Conservation (phyloP, 2,113 vertebrate species). For the Sakesphorus luctuosus region DNA sequence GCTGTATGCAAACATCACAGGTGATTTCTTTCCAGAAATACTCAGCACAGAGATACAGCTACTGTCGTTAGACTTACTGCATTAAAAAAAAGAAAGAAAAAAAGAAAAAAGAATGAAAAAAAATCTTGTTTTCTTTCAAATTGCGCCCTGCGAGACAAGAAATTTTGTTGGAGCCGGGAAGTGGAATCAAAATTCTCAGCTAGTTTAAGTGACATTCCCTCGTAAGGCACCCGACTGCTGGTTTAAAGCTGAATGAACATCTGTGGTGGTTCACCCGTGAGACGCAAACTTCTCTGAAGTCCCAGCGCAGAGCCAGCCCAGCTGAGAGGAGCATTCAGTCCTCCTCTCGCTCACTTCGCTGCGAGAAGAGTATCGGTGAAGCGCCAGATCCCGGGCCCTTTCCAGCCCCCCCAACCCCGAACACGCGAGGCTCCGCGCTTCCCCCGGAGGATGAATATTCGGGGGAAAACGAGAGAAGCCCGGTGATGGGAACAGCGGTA, state of each 20-base stretch:
- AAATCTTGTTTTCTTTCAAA: neutral
- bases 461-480: no score
- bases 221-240: neutral
- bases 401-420: neutral
- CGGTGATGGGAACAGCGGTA: neutral
- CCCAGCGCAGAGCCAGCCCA: neutral
- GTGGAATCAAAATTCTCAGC: neutral
- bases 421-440: neutral
- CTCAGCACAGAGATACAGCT: neutral
- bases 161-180: neutral
- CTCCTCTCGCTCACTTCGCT: neutral
- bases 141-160: neutral
- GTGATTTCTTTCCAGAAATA: neutral
- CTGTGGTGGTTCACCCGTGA: neutral
- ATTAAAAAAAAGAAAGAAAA: neutral
- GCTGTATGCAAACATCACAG: neutral
- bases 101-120: neutral
- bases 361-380: neutral
- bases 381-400: neutral
- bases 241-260: neutral
- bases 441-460: neutral
- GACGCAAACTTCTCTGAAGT: slow-evolving; percentile 24
- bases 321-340: neutral
- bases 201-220: neutral
- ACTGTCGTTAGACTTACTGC: neutral